Conservation (phyloP, 2,113 vertebrate genomes). For the Rhineura floridana region DNA sequence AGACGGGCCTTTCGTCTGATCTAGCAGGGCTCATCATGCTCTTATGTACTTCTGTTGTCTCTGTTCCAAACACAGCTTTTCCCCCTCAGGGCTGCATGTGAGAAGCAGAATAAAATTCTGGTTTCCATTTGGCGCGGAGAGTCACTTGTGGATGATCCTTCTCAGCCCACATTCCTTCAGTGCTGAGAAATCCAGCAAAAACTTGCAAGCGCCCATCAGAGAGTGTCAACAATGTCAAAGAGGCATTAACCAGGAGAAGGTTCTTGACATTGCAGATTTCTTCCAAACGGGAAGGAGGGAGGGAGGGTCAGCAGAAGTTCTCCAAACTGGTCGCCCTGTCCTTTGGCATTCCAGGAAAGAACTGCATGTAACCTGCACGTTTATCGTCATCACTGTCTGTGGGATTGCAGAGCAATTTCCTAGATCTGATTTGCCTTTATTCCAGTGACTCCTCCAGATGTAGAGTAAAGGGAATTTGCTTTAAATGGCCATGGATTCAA, state of each 20-base stretch:
- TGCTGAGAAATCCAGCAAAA: conserved; percentile 45
- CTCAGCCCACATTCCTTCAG: background rate
- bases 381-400: background rate
- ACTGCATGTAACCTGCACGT: background rate
- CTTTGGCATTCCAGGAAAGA: background rate
- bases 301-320: background rate
- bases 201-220: conserved; percentile 56
- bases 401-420: background rate
- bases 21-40: too few relatives aligned
- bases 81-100: background rate
- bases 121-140: background rate
- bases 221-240: conserved; percentile 40
- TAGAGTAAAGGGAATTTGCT: background rate
- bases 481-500: background rate
- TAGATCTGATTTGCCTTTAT: background rate
- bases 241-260: background rate
- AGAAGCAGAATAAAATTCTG: background rate
- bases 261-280: background rate
- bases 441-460: background rate
- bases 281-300: conserved; percentile 18
- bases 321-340: background rate
- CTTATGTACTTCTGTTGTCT: too few relatives aligned
- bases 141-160: background rate
- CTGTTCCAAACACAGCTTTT: background rate
- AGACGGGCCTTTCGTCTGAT: too few relatives aligned